phyloP scores from a whole-genome alignment of 2,888 invertebrate genomes.

The Luperina testacea region DNA sequence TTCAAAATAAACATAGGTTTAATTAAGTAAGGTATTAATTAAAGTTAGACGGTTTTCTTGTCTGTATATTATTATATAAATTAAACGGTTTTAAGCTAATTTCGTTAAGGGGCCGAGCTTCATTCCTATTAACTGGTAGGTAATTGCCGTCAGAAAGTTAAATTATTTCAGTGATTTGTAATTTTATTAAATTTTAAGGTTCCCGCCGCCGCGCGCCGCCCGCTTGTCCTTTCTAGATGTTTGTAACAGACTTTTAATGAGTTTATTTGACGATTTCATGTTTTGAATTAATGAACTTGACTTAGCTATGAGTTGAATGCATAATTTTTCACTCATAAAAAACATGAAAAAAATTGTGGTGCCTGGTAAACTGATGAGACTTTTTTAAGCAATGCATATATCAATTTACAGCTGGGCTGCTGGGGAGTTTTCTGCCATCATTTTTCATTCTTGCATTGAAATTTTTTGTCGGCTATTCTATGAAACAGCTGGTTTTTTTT shows the following conservation, averaged over 20 bases:
- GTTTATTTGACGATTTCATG: slow-evolving; percentile 45
- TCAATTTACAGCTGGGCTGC: too few relatives aligned
- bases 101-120: slow-evolving; percentile 50
- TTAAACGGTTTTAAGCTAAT: slow-evolving; percentile 49
- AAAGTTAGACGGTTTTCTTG: slow-evolving; percentile 49
- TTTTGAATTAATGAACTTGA: slow-evolving; percentile 37
- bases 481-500: too few relatives aligned
- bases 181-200: slow-evolving; percentile 52
- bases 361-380: neutral
- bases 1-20: slow-evolving; percentile 36
- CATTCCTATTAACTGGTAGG: slow-evolving; percentile 57
- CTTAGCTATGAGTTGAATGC: slow-evolving; percentile 30
- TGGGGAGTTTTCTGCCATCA: too few relatives aligned
- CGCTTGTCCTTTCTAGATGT: slow-evolving; percentile 26
- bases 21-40: slow-evolving; percentile 59
- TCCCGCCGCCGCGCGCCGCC: neutral
- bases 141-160: slow-evolving; percentile 63
- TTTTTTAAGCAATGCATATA: too few relatives aligned
- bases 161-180: slow-evolving; percentile 59
- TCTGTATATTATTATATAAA: slow-evolving; percentile 43
- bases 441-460: too few relatives aligned
- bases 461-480: too few relatives aligned
- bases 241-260: slow-evolving; percentile 49
- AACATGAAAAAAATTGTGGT: neutral
- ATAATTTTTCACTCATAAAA: slow-evolving; percentile 20